Conservation (phyloP, 2,888 invertebrate species). For the Sarcophaga caerulescens region DNA sequence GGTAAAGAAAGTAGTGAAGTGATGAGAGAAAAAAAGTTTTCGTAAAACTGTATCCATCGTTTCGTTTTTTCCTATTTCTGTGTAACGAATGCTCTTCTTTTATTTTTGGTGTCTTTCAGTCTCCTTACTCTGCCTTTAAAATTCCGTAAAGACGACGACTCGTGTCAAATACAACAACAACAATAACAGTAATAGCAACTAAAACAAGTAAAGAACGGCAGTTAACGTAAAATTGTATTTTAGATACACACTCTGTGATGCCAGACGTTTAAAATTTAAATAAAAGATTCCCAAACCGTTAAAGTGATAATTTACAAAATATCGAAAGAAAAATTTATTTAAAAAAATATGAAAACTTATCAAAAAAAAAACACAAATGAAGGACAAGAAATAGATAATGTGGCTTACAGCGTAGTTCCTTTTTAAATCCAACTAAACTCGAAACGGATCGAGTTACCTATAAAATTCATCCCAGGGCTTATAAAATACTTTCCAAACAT, state of each 20-base stretch:
- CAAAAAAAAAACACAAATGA: too few relatives aligned
- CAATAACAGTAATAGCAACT: neutral
- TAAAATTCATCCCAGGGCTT: too few relatives aligned
- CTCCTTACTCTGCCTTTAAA: neutral
- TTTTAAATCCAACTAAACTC: too few relatives aligned
- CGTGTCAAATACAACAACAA: slow-evolving; percentile 12
- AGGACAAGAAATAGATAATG: neutral
- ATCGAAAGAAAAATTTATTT: neutral
- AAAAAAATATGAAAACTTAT: too few relatives aligned
- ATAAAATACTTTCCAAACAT: too few relatives aligned
- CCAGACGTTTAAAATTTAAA: neutral
- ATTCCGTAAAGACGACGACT: slow-evolving; percentile 41
- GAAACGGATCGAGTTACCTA: too few relatives aligned
- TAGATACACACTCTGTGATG: slow-evolving; percentile 45
- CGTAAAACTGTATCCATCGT: slow-evolving; percentile 53
- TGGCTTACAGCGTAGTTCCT: too few relatives aligned
- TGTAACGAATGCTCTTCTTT: neutral
- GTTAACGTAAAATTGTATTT: slow-evolving; percentile 61
- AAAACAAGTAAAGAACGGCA: slow-evolving; percentile 50
- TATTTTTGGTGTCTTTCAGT: slow-evolving; percentile 23
- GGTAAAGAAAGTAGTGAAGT: too few relatives aligned
- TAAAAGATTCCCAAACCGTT: neutral
- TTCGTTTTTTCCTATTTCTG: slow-evolving; percentile 30
- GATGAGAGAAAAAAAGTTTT: slow-evolving; percentile 10
- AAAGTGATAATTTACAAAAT: neutral